A percentile compares a stretch with the other conserved stretches of the same genome.
These are phyloP conservation scores for Heterochromis multidens DNA, from an alignment of 2,113 vertebrate genomes.

Conservation along the genomic window DNA sequence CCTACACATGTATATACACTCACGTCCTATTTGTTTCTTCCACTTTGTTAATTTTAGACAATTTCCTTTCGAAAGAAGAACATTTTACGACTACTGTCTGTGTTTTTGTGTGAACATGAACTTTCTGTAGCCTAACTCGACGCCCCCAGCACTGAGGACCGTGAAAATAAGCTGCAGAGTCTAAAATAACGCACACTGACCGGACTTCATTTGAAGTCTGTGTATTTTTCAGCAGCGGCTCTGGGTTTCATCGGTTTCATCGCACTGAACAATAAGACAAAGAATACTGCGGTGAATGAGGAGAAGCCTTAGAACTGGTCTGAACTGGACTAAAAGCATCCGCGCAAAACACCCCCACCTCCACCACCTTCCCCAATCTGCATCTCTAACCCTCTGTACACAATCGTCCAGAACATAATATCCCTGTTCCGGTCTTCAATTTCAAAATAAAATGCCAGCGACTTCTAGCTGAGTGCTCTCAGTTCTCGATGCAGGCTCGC, in stretches of 20 bases:
- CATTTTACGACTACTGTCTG: not conserved
- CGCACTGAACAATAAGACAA: slow-evolving; percentile 25
- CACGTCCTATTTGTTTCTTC: not conserved
- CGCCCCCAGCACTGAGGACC: not conserved
- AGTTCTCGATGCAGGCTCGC: not conserved
- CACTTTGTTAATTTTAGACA: not conserved
- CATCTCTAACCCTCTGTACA: not conserved
- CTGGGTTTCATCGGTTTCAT: not conserved
- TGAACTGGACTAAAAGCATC: slow-evolving; percentile 77
- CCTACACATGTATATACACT: too few relatives aligned
- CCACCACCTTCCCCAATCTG: not conserved
- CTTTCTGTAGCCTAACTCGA: not conserved
- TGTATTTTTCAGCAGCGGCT: not conserved
- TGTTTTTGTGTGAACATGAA: not conserved
- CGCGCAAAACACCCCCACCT: slow-evolving; percentile 27
- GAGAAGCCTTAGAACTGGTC: slow-evolving; percentile 73
- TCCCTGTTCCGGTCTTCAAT: accelerated
- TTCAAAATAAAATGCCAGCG: slow-evolving; percentile 32
- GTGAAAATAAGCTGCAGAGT: not conserved
- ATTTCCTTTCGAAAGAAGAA: not conserved
- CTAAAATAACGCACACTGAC: not conserved
- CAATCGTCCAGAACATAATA: accelerated
- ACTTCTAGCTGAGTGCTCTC: not conserved
- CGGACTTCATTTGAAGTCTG: not conserved
- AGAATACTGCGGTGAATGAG: slow-evolving; percentile 43